Conservation (phyloP, 2,797 vertebrate species). For the Lacerta viridis region DNA sequence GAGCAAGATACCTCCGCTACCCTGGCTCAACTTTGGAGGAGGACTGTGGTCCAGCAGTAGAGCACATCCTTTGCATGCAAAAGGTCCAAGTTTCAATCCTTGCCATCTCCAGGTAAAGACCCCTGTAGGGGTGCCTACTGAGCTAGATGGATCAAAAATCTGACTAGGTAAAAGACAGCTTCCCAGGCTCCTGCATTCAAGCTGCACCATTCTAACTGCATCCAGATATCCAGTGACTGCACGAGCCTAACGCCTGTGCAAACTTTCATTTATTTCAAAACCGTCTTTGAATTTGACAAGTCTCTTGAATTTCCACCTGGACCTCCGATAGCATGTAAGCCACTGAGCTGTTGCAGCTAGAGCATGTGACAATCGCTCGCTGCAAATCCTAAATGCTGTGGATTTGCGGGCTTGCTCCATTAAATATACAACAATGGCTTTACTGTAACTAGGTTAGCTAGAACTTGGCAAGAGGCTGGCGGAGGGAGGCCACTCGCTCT, state of each 20-base stretch:
- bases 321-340: slow-evolving; percentile 53
- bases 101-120: no score
- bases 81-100: no score
- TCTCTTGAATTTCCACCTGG: slow-evolving; percentile 13
- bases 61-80: no score
- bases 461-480: slow-evolving; percentile 66
- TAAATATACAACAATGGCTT: slow-evolving; percentile 70
- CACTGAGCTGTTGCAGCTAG: slow-evolving; percentile 65
- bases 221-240: neutral
- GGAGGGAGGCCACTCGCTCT: slow-evolving; percentile 57
- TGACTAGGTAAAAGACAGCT: neutral
- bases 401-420: slow-evolving; percentile 66
- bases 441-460: slow-evolving; percentile 72
- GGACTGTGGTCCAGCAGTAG: no score
- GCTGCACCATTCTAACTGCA: neutral
- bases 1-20: neutral
- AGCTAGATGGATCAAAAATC: neutral
- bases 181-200: no score
- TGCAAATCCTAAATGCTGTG: slow-evolving; percentile 64
- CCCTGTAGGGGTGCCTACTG: neutral
- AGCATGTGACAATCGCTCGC: slow-evolving; percentile 59
- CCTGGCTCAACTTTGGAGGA: neutral
- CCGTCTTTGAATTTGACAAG: neutral
- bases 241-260: neutral
- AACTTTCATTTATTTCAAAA: neutral